Evolutionary conservation across 2,113 vertebrate genomes (phyloP), one percentile per base, ranked within the genome.

Genomic region (Lontra canadensis): DNA sequence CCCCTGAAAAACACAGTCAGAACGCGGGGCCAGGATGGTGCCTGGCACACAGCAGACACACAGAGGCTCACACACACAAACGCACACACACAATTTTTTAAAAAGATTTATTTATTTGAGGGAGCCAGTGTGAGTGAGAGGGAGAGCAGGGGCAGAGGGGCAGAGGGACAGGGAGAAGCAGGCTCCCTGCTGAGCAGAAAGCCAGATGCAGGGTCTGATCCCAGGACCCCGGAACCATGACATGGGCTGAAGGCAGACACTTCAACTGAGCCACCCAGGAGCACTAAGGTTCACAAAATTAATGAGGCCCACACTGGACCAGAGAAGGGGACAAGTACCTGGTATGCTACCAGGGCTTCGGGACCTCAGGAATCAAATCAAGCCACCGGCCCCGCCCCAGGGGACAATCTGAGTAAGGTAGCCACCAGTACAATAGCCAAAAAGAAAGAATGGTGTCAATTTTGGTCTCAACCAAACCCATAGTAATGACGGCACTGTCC

Each of bases 321-420:
- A 47, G 82, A 93, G 65, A 86, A 44, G 15, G 14, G 15, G 26
- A 34, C 44, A 1, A 55, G 69, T 15, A 18, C 21, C n/a, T 84
- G 74, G 76, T 47, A 25, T 18, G 13, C 18, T 79, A 25, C 44
- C 52, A 96, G 74, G 42, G 44, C 55, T 42, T 63, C 2, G 2
- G 76, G 23, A 92, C 92, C 39, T 76, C 49, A 76, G 18, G 88
- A 97, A 61, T 57, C 84, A 93, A 84, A 93, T 93, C 78, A 84
- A 94, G 69, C 74, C 89, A 61, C 7, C 8, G 6, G 12, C 57
- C 26, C 34, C 26, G 29, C 55, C 20, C 20, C 55, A 21, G 76
- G 44, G 36, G 55, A 88, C n/a, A 86, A 44, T 84, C 42, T 55
- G 80, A 87, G 57, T 31, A 23, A 49, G 65, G 59, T 25, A 78